Base-by-base conservation (phyloP, 2,888 invertebrate genomes). In the Notodonta dromedarius region DNA sequence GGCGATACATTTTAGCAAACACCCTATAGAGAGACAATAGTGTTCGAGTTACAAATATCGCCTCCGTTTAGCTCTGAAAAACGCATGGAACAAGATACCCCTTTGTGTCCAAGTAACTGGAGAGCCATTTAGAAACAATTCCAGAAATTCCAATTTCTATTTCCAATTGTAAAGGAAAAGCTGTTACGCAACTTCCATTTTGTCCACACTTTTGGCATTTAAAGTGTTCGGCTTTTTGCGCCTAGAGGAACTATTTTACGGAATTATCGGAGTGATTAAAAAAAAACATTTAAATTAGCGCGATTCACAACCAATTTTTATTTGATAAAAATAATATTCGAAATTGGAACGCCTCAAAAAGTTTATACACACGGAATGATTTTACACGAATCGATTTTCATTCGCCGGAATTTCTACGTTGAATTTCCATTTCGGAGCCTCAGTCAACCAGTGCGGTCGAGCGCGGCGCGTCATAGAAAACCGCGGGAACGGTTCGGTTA, bases 391-490 rank as follows among this genome's bases (percentile, higher is more conserved):
- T 66, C 13, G 64, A 59, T 60, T 58, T 46, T 44, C 7, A 46
- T 62, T 54, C 53, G 54, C 54, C 46, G 56, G 57, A 55, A 67
- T 67, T n/a, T 73, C 63, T 62, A 69, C 58, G 64, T 65, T 62
- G 58, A 65, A 75, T 73, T 72, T 66, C 66, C 60, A 66, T 68
- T 70, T 66, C 58, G 64, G 58, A 57, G 7, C 32, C 39, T 32
- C 60, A 65, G 59, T 51, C 48, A 55, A 56, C 55, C 58, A 51
- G 66, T 73, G 79, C 64, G 78, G 75, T 73, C 55, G 56, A 54
- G 59, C 60, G 62, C 63, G 63, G 44, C 72, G 58, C 73, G 67
- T 69, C 67, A 66, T 67, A 74, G 71, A 62, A 73, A 74, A 78
- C 74, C 76, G 66, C 76, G 60, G 66, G 53, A 63, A 60, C 59